Evolutionary conservation across 1,140 invertebrate species (phyloP), one percentile per base, ranked within the genome.

Genomic region (Calliopsis andreniformis): DNA sequence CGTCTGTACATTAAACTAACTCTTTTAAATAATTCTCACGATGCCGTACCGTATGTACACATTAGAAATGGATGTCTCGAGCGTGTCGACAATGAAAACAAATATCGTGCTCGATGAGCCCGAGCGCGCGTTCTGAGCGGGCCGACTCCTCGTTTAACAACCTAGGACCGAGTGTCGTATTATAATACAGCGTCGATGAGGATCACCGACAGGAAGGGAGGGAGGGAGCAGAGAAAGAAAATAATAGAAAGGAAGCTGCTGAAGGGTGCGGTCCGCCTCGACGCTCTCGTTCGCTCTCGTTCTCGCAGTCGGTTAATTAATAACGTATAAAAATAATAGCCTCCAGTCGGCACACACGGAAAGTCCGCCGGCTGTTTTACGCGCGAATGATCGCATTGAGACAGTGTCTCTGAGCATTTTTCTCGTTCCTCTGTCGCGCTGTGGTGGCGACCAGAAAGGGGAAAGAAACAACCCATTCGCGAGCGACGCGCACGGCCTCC

Each of bases 271-370:
- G 76, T 62, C 30, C n/a, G 42, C 59, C 35, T 76, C 55, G 62
- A 78, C 49, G 49, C 25, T 66, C 53, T 76, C 56, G 20, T 47
- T 73, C 76, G 55, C 32, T 79, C 62, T 64, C 45, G 62, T 51
- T 78, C 79, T 73, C 82, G 79, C 66, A 79, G 59, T 82, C 51
- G 61, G 64, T 47, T 78, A 77, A 84, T 87, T 85, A 84, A 85
- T 85, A 84, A 85, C 43, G 69, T 91, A 91, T 91, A 90, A 90
- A 91, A 91, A 90, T 90, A 91, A 90, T 90, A 91, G 87, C 87
- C 89, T 90, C 86, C 86, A 84, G 80, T 86, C 76, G 80, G 81
- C 82, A 75, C 23, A 28, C 14, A 75, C 43, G 32, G 79, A 10
- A 73, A 76, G 61, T 77, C 79, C 68, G 71, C 81, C 79, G 78